Evolutionary conservation across 1,140 invertebrate genomes (phyloP).

Genomic region (Cryptotermes secundus): DNA sequence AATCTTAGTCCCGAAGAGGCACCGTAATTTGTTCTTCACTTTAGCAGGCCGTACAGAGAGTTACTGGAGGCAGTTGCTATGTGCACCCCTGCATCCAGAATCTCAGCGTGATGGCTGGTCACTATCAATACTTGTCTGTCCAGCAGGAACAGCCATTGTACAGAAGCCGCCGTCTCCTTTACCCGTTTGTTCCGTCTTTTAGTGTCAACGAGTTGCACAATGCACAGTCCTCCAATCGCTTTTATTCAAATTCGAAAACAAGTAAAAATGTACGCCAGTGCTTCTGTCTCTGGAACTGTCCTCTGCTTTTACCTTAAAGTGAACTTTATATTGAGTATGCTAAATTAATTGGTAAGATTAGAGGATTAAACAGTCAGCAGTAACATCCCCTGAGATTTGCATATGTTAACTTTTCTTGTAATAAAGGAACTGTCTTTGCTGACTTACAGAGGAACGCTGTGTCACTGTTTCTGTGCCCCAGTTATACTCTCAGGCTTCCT

Average conservation of each 20-base stretch:
- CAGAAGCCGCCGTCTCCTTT: background rate
- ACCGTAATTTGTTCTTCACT: no score
- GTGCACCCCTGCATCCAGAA: background rate
- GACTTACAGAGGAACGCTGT: no score
- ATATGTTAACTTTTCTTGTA: no score
- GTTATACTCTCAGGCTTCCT: no score
- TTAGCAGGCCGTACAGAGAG: no score
- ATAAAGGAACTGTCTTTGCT: no score
- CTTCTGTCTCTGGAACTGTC: background rate
- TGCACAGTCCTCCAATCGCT: background rate
- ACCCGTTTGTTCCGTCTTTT: conserved; percentile 2
- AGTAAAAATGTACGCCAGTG: background rate
- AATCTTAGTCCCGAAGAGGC: no score
- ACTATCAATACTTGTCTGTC: conserved; percentile 6
- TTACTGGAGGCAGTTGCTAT: background rate
- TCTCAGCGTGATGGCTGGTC: no score
- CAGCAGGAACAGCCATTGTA: background rate
- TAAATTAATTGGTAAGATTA: background rate
- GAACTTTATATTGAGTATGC: background rate
- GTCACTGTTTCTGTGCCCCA: no score
- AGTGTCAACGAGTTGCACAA: conserved; percentile 11
- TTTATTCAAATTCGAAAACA: conserved; percentile 5
- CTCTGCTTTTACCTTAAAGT: background rate
- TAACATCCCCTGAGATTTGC: background rate
- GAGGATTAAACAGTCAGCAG: background rate